Evolutionary conservation across 2,888 invertebrate genomes (phyloP).

Genomic region (Caenorhabditis becei): DNA sequence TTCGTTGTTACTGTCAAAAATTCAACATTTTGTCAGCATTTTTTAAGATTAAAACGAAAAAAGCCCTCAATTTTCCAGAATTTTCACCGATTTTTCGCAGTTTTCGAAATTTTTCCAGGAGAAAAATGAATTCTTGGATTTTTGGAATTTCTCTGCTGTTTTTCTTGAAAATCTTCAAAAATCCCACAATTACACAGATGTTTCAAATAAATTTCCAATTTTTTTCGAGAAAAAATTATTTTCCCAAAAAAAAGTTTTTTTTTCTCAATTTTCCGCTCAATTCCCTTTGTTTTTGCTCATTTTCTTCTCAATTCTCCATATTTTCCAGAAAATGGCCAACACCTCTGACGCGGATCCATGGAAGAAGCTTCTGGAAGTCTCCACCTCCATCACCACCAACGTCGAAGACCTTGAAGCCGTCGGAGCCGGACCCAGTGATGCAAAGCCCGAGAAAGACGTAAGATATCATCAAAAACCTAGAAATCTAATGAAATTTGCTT

Average conservation of each 20-base stretch:
- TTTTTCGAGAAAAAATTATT: not conserved
- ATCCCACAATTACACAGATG: not conserved
- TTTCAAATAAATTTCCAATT: not conserved
- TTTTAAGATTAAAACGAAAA: too few species aligned
- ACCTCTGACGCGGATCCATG: not conserved
- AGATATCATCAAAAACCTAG: too few species aligned
- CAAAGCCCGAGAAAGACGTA: too few species aligned
- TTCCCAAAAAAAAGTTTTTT: not conserved
- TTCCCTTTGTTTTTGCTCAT: not conserved
- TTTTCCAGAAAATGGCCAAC: not conserved
- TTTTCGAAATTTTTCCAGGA: too few species aligned
- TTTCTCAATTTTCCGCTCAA: not conserved
- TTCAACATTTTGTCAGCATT: too few species aligned
- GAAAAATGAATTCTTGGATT: too few species aligned
- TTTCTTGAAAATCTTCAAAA: not conserved
- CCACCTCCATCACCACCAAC: not conserved
- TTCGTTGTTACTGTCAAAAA: too few species aligned
- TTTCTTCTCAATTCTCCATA: not conserved
- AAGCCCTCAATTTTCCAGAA: too few species aligned
- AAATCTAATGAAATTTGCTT: conserved; percentile 14
- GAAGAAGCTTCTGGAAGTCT: not conserved
- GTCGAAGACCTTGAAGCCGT: too few species aligned
- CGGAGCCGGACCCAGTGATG: too few species aligned
- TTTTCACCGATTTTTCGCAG: too few species aligned
- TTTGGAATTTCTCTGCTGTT: too few species aligned